phyloP scores from a whole-genome alignment of 2,888 invertebrate species.

The Serripes groenlandicus region DNA sequence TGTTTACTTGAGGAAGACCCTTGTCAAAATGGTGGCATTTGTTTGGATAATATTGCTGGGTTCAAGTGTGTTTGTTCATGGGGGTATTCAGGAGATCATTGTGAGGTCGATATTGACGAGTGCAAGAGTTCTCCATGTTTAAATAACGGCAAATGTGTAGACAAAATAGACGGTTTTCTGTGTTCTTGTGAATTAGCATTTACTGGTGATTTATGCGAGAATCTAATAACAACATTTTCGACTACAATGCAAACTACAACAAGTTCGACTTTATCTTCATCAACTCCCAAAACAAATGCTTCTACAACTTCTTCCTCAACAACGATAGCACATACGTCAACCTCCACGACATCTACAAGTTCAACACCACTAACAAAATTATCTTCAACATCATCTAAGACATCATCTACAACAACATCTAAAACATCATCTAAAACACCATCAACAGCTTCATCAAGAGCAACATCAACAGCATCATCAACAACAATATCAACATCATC shows the following conservation, averaged over 20 bases:
- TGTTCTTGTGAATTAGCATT: constrained; percentile 53
- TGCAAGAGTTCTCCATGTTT: constrained; percentile 84
- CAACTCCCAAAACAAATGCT: neutral
- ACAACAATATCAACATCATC: neutral
- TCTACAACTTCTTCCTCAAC: neutral
- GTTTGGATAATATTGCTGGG: constrained; percentile 65
- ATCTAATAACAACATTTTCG: neutral
- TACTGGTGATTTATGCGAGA: constrained; percentile 42
- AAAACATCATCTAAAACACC: neutral
- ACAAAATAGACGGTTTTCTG: constrained; percentile 5
- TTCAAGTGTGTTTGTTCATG: constrained; percentile 91
- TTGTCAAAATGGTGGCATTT: constrained; percentile 76
- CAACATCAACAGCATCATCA: neutral
- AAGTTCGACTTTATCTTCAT: neutral
- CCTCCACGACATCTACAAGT: neutral
- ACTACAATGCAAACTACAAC: neutral
- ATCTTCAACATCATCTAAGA: neutral
- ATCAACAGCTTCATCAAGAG: neutral
- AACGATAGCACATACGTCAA: neutral
- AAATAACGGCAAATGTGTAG: constrained; percentile 25
- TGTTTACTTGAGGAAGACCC: constrained; percentile 67
- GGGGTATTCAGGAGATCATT: constrained; percentile 95
- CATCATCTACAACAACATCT: neutral
- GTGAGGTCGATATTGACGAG: constrained; percentile 92
- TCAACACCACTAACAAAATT: neutral